Conservation (phyloP, 2,888 invertebrate genomes). For the Conistra vaccinii region DNA sequence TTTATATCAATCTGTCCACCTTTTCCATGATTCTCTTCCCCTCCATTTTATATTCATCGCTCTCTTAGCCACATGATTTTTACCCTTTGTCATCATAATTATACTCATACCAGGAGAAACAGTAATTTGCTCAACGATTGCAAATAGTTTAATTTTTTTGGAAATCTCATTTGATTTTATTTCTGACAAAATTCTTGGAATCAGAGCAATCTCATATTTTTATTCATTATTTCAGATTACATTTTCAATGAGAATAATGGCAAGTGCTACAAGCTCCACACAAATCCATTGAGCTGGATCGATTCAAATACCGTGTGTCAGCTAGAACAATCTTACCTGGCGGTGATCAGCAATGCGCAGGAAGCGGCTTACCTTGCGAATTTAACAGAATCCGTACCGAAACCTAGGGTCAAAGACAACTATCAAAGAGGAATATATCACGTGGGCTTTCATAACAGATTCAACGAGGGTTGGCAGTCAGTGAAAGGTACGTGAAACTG, state of each 20-base stretch:
- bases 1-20: background rate
- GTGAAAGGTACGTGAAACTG: constrained; percentile 70
- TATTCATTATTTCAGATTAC: constrained; percentile 73
- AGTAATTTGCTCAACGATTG: background rate
- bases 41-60: background rate
- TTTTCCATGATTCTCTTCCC: background rate
- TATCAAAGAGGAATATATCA: constrained; percentile 55
- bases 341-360: constrained; percentile 73
- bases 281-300: constrained; percentile 77
- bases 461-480: constrained; percentile 71
- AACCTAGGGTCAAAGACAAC: constrained; percentile 7
- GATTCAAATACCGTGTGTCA: constrained; percentile 77
- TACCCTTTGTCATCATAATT: too few species aligned
- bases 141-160: background rate
- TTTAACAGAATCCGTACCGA: constrained; percentile 13
- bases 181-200: background rate
- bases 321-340: constrained; percentile 67
- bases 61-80: background rate
- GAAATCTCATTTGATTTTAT: background rate
- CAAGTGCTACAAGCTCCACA: constrained; percentile 61
- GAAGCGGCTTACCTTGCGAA: constrained; percentile 40
- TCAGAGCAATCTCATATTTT: background rate
- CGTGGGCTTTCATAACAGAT: constrained; percentile 71
- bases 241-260: constrained; percentile 67
- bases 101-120: background rate